A percentile compares a stretch with the other conserved stretches of the same genome.
phyloP scores from a whole-genome alignment of 1,140 invertebrate species.

The Odontomachus brunneus region DNA sequence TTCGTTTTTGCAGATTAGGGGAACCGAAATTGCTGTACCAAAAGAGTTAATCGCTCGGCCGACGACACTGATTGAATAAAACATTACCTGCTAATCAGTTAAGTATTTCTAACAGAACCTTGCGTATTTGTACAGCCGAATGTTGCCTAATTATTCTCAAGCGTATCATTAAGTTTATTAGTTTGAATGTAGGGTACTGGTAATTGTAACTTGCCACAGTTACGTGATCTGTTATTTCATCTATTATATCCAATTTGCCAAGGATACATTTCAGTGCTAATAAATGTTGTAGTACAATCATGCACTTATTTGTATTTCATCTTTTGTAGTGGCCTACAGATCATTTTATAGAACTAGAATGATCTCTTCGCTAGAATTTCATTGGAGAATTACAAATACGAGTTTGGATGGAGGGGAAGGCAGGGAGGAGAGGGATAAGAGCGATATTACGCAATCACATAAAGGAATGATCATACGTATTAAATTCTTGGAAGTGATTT shows the following conservation, averaged over 20 bases:
- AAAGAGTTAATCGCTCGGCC: constrained; percentile 31
- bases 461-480: constrained; percentile 16
- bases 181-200: not conserved
- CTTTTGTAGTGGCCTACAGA: not conserved
- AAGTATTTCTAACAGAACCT: not conserved
- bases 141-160: not conserved
- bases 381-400: not conserved
- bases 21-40: constrained; percentile 1
- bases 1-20: constrained; percentile 34
- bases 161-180: not conserved
- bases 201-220: constrained; percentile 17
- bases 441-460: constrained; percentile 31
- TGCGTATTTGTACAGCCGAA: too few species aligned
- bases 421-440: not conserved
- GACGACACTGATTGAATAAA: constrained; percentile 27
- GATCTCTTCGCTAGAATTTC: constrained; percentile 3
- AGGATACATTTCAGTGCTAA: not conserved
- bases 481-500: constrained; percentile 55
- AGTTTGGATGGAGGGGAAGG: too few species aligned
- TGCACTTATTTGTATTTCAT: not conserved
- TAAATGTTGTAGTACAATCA: not conserved
- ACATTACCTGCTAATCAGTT: not conserved
- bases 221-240: not conserved
- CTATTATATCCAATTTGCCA: not conserved
- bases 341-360: not conserved